Base-by-base conservation (phyloP, 2,113 vertebrate species). In the Sterna hirundo region DNA sequence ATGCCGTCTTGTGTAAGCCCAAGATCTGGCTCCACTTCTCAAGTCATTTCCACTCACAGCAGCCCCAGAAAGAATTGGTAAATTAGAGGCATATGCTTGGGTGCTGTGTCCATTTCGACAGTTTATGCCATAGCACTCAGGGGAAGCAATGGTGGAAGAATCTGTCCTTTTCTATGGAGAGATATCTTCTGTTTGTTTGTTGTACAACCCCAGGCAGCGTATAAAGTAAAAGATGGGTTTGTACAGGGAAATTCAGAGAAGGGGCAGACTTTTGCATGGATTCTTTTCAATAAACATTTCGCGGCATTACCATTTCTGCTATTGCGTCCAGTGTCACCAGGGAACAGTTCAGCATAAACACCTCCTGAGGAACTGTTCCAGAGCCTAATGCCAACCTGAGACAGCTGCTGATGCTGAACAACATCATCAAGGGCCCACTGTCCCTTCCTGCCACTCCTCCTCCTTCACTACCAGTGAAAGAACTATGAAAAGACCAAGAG, bases 401-500 rank as follows among this genome's bases (percentile, higher is more conserved):
- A 98, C 98, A 98, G 98, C 98, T 98, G 98, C 97, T 97, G 97
- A 97, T 97, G 97, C 93, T 93, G 97, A 97, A 97, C 97, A 97
- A 97, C 96, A 97, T 96, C 95, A 98, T 98, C 96, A 96, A 98
- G 98, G 98, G 96, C 98, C 98, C 90, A 97, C 97, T 98, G 98
- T 97, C 98, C 98, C 97, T 98, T 98, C 98, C 98, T 98, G 98
- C 97, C 97, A 98, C 98, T 97, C 98, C 98, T 96, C 98, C 98
- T 92, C 98, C 97, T 83, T 96, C 95, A 88, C 94, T 93, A 93
- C 97, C 98, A 93, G 94, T 97, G 98, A 98, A 98, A 98, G 98
- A 97, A 98, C 98, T 97, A 97, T 98, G 98, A 98, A 98, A 98
- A 98, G 98, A 98, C 97, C 97, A 98, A 95, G 98, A 98, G 98